phyloP scores from a whole-genome alignment of 2,113 vertebrate genomes.

The Circaetus gallicus region DNA sequence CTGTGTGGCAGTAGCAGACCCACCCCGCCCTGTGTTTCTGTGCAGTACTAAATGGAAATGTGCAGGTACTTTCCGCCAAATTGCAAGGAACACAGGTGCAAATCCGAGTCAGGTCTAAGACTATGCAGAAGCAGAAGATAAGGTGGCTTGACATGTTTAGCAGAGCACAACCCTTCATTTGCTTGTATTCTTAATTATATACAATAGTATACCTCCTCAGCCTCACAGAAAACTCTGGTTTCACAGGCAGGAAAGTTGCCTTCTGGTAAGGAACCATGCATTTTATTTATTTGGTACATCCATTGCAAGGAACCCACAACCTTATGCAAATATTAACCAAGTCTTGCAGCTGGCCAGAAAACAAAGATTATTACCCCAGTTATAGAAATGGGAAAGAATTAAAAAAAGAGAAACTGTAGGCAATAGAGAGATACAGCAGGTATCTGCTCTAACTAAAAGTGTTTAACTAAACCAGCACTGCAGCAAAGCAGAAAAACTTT shows the following conservation, averaged over 20 bases:
- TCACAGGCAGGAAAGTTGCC: not conserved
- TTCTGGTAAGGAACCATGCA: not conserved
- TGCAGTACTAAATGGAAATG: not conserved
- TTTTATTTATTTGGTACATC: not conserved
- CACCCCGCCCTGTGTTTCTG: not conserved
- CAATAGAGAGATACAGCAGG: not conserved
- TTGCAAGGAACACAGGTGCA: not conserved
- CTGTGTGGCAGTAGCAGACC: not conserved
- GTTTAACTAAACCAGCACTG: not conserved
- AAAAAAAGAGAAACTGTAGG: not conserved
- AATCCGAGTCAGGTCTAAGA: not conserved
- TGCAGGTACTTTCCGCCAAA: not conserved
- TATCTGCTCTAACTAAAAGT: not conserved
- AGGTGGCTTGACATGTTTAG: not conserved
- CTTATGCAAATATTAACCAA: not conserved
- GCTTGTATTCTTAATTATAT: not conserved
- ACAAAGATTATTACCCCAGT: not conserved
- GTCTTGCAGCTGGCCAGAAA: not conserved
- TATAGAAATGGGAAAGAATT: not conserved
- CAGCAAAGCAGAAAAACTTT: not conserved
- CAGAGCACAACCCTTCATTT: not conserved
- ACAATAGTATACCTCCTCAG: not conserved
- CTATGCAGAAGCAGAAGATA: not conserved
- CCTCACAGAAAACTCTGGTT: not conserved
- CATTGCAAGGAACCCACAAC: not conserved